phyloP scores from a whole-genome alignment of 2,888 invertebrate genomes.

The Hypselothyrea guttata region DNA sequence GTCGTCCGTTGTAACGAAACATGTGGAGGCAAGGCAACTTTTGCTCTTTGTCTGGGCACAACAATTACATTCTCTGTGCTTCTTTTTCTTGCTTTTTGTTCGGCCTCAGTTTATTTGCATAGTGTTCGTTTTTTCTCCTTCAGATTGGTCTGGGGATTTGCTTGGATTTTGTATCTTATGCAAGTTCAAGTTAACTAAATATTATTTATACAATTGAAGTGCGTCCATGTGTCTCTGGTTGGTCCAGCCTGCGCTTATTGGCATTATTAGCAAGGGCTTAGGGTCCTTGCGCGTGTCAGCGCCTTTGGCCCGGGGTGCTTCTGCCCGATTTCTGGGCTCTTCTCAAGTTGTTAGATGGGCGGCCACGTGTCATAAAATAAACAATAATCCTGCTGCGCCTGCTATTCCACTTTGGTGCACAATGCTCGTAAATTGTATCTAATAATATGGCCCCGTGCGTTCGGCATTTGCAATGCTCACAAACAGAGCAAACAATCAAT shows the following conservation, averaged over 20 bases:
- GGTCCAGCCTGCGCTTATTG: conserved; percentile 52
- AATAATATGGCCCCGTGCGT: conserved; percentile 71
- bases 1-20: conserved; percentile 36
- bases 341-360: conserved; percentile 15
- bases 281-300: conserved; percentile 68
- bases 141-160: conserved; percentile 32
- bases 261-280: conserved; percentile 71
- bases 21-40: conserved; percentile 63
- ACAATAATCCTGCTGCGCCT: conserved; percentile 76
- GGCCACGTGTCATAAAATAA: conserved; percentile 77
- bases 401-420: conserved; percentile 72
- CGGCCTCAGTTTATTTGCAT: conserved; percentile 41
- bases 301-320: conserved; percentile 42
- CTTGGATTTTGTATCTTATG: conserved; percentile 23
- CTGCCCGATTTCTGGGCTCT: background rate
- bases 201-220: conserved; percentile 61
- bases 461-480: conserved; percentile 39
- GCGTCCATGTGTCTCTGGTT: conserved; percentile 25
- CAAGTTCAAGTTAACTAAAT: conserved; percentile 52
- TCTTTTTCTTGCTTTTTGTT: conserved; percentile 41
- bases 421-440: conserved; percentile 74
- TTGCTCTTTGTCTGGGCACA: conserved; percentile 60
- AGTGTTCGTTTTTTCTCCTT: conserved; percentile 23
- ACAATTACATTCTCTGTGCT: conserved; percentile 42
- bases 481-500: conserved; percentile 76